These are phyloP conservation scores for Tupaia tana DNA, from an alignment of 2,113 vertebrate genomes.

Conservation along the genomic window DNA sequence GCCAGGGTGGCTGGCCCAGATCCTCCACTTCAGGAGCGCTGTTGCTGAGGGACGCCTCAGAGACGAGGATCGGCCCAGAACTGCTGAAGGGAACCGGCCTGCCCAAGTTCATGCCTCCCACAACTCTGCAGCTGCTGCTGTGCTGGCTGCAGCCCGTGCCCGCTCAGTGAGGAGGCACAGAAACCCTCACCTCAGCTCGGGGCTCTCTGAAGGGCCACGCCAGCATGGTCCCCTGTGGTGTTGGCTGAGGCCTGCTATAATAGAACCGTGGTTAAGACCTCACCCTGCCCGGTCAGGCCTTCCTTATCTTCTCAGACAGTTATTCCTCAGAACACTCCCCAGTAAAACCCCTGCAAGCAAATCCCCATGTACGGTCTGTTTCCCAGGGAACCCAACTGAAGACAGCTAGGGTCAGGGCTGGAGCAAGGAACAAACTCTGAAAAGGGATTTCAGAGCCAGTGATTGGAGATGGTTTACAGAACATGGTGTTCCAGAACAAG, in stretches of 20 bases:
- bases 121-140: no score
- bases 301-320: background rate
- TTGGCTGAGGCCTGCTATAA: background rate
- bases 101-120: background rate
- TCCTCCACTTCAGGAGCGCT: background rate
- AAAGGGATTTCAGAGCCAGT: constrained; percentile 2
- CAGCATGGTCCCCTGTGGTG: background rate
- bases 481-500: background rate
- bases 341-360: constrained; percentile 4
- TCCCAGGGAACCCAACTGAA: constrained; percentile 9
- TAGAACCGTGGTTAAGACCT: background rate
- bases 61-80: background rate
- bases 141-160: background rate
- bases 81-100: background rate
- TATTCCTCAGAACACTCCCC: background rate
- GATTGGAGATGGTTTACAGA: background rate
- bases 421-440: constrained; percentile 9
- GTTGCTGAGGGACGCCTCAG: background rate
- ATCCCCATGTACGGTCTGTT: background rate
- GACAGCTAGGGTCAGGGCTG: background rate
- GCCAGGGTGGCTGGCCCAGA: background rate
- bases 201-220: background rate
- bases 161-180: background rate
- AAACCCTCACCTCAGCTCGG: background rate
- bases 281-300: background rate